phyloP scores from a whole-genome alignment of 2,888 invertebrate species.

The Drosophila ustulata region DNA sequence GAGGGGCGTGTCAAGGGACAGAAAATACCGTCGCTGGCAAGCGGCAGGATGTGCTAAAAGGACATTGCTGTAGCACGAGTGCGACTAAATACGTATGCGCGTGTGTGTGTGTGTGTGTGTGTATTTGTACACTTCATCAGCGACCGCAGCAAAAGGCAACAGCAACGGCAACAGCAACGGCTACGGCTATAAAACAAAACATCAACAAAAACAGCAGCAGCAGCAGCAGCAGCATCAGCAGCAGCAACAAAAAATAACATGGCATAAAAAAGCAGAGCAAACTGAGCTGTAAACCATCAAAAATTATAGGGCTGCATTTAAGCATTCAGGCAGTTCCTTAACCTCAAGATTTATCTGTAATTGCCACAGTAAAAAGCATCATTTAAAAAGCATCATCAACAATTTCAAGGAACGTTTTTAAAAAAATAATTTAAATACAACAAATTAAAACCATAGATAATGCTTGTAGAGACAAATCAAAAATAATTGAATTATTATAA shows the following conservation, averaged over 20 bases:
- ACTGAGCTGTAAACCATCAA: conserved; percentile 30
- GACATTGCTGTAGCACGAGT: conserved; percentile 66
- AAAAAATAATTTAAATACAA: background rate
- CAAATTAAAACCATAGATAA: background rate
- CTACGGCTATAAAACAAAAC: conserved; percentile 46
- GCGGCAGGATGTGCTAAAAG: conserved; percentile 65
- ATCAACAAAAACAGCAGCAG: conserved; percentile 21
- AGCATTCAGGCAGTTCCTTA: background rate
- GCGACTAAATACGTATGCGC: background rate
- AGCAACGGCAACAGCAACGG: conserved; percentile 1
- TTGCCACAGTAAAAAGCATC: background rate
- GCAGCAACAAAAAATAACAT: conserved; percentile 8
- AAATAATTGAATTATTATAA: too few relatives aligned
- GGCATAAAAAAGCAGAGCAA: conserved; percentile 12
- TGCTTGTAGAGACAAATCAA: background rate
- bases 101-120: conserved; percentile 18
- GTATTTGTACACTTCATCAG: conserved; percentile 76
- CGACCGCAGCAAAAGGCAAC: conserved; percentile 67
- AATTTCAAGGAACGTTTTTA: background rate
- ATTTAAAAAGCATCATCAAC: background rate
- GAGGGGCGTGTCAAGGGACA: conserved; percentile 32
- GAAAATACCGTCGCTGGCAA: conserved; percentile 13
- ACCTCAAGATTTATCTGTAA: background rate
- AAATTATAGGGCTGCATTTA: conserved; percentile 26
- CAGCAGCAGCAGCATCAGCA: conserved; percentile 7